A percentile compares a stretch with the other conserved stretches of the same genome.
These are phyloP conservation scores for Brachylomia viminalis DNA, from an alignment of 2,888 invertebrate species.

Conservation along the genomic window DNA sequence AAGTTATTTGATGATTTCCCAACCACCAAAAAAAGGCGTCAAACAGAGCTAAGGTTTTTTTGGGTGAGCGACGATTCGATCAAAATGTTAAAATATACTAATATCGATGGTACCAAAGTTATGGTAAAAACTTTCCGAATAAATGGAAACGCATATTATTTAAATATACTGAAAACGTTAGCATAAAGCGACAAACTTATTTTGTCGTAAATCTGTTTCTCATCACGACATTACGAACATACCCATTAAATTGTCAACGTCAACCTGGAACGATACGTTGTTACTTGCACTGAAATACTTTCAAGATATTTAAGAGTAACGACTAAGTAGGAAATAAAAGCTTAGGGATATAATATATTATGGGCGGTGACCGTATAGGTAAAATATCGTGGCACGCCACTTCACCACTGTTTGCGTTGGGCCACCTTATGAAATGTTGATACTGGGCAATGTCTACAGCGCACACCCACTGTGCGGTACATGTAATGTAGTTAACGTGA, in stretches of 20 bases:
- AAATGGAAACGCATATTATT: slow-evolving; percentile 32
- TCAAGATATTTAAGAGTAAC: slow-evolving; percentile 20
- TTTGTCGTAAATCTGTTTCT: slow-evolving; percentile 50
- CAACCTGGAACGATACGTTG: slow-evolving; percentile 25
- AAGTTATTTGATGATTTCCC: no score
- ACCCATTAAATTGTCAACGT: slow-evolving; percentile 53
- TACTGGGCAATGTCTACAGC: slow-evolving; percentile 60
- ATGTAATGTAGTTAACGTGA: slow-evolving; percentile 51
- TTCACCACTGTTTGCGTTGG: slow-evolving; percentile 58
- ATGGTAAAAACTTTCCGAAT: slow-evolving; percentile 40
- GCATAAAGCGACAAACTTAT: slow-evolving; percentile 38
- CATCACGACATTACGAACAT: slow-evolving; percentile 44
- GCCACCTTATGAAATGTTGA: slow-evolving; percentile 58
- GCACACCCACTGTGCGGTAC: slow-evolving; percentile 50
- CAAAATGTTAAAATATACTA: slow-evolving; percentile 25
- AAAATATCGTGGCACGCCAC: slow-evolving; percentile 47
- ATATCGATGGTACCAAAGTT: slow-evolving; percentile 28
- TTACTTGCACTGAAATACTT: slow-evolving; percentile 35
- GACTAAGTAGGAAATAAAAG: slow-evolving; percentile 19
- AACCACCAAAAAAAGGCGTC: no score
- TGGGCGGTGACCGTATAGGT: slow-evolving; percentile 21
- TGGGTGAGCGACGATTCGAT: slow-evolving; percentile 2
- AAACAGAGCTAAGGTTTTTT: not conserved
- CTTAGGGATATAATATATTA: slow-evolving; percentile 23
- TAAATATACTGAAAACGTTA: slow-evolving; percentile 31